Evolutionary conservation across 2,888 invertebrate genomes (phyloP).

Genomic region (Ariolimax columbianus): DNA sequence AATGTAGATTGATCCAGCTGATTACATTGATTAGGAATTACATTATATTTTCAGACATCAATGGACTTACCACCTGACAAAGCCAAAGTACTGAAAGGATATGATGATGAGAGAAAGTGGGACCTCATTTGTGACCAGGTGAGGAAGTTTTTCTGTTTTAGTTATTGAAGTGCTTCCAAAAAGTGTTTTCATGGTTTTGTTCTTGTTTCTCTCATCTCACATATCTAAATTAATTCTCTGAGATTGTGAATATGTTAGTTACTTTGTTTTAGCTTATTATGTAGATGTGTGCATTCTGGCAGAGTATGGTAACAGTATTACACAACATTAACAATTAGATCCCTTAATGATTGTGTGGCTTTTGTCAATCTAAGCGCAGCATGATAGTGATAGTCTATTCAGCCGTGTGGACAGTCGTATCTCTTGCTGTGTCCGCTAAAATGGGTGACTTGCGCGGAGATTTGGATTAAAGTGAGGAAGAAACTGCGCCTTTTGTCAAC

Average conservation of each 20-base stretch:
- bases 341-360: no score
- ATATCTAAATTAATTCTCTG: not conserved
- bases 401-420: no score
- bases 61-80: slow-evolving; percentile 99
- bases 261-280: not conserved
- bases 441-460: no score
- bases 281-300: no score
- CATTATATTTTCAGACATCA: slow-evolving; percentile 86
- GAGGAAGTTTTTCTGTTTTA: slow-evolving; percentile 52
- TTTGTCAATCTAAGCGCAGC: no score
- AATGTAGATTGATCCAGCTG: not conserved
- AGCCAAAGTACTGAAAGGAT: slow-evolving; percentile 88
- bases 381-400: no score
- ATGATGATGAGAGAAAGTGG: slow-evolving; percentile 99
- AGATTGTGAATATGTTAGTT: not conserved
- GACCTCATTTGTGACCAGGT: slow-evolving; percentile 99
- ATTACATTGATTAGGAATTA: not conserved
- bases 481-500: no score
- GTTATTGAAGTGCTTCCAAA: not conserved
- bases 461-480: no score
- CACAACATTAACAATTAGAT: no score
- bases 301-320: no score
- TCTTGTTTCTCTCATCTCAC: not conserved
- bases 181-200: not conserved
- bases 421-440: no score